A percentile compares a stretch with the other conserved stretches of the same genome.
phyloP scores from a whole-genome alignment of 2,113 vertebrate species.

The Physeter macrocephalus region DNA sequence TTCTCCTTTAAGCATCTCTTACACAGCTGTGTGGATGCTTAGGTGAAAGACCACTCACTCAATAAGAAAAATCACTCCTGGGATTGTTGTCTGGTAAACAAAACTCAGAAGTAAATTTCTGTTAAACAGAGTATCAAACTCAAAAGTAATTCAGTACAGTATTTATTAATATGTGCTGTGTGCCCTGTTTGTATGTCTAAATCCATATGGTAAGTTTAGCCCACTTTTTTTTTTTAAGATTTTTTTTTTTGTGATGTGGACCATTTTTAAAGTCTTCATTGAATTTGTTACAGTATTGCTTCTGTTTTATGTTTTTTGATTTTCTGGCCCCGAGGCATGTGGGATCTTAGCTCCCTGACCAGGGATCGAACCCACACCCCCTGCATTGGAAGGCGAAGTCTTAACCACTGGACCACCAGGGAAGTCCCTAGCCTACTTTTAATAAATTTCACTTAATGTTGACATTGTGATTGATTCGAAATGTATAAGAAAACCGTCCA shows the following conservation, averaged over 20 bases:
- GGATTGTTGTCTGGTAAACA: not conserved
- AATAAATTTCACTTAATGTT: not conserved
- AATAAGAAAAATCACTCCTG: not conserved
- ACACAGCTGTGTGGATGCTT: not conserved
- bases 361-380: too few species aligned
- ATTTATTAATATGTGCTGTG: not conserved
- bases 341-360: too few species aligned
- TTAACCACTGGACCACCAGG: too few species aligned
- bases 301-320: too few species aligned
- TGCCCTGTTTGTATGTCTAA: not conserved
- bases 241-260: too few species aligned
- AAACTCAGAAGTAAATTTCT: not conserved
- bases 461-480: conserved; percentile 3
- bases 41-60: not conserved
- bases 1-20: not conserved
- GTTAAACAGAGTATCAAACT: not conserved
- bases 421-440: not conserved
- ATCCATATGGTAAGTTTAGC: not conserved
- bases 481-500: not conserved
- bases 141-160: not conserved
- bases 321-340: too few species aligned
- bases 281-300: too few species aligned
- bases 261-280: too few species aligned
- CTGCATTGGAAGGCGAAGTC: too few species aligned
- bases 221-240: not conserved